Conservation (phyloP, 1,140 invertebrate species). For the Penaeus japonicus region DNA sequence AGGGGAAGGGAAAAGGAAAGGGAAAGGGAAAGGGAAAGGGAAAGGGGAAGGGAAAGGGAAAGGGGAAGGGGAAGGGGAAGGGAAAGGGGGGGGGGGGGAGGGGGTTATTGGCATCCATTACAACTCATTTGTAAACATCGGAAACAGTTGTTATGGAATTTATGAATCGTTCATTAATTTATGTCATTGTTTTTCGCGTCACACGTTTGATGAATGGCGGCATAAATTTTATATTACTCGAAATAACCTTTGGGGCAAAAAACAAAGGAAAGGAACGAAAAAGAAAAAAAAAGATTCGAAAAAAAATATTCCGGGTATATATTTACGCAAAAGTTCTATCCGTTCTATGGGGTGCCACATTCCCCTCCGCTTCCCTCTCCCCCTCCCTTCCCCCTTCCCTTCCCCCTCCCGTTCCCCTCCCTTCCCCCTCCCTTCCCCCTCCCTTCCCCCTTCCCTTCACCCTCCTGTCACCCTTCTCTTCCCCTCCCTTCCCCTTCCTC, state of each 20-base stretch:
- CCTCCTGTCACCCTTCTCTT: too few species aligned
- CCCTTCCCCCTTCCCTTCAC: too few species aligned
- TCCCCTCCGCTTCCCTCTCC: too few species aligned
- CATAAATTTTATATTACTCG: constrained; percentile 46
- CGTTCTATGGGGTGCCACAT: too few species aligned
- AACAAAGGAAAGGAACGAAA: too few species aligned
- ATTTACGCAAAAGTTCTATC: too few species aligned
- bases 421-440: too few species aligned
- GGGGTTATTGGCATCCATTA: neutral
- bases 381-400: neutral
- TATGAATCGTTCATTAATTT: constrained; percentile 56
- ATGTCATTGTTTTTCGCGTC: constrained; percentile 53
- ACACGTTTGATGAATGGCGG: constrained; percentile 46
- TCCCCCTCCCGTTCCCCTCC: neutral
- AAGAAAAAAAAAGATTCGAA: too few species aligned
- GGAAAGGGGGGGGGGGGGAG: too few species aligned
- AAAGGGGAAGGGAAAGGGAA: neutral
- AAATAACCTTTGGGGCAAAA: neutral
- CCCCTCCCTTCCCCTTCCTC: too few species aligned
- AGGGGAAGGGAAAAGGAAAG: neutral
- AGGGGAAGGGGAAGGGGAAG: neutral
- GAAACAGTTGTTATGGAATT: constrained; percentile 50
- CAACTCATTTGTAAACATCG: constrained; percentile 51
- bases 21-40: neutral
- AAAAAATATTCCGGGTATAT: constrained; percentile 10